Evolutionary conservation across 2,113 vertebrate species (phyloP), one percentile per base, ranked within the genome.

Genomic region (Macquaria ambigua): DNA sequence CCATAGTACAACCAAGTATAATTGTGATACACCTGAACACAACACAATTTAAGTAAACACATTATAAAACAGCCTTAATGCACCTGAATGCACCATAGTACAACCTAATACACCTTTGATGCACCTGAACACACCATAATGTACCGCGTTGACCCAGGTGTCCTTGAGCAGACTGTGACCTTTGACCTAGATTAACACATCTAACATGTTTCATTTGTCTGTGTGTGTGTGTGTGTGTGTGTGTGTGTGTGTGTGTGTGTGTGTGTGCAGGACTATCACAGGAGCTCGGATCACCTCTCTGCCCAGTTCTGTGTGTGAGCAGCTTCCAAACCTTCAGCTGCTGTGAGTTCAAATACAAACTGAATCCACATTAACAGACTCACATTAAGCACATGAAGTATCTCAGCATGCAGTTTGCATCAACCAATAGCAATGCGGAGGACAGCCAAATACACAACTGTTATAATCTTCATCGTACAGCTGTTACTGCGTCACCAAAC

Each of bases 321-420:
- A 98, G 90, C 94, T 99, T 89, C 96, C 95, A 81, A 97, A 97
- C 93, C 96, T 99, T 58, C 97, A 97, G 96, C 94, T 98, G 81
- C 95, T 99, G 98, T 99, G 93, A 81, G 97, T 98, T 59, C 34
- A 52, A 14, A 79, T 4, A 53, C 6, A 55, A 34, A 63, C 52
- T 20, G 3, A 61, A 25, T 48, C 10, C 6, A 16, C 53, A 34
- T 18, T 18, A 43, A 43, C 43, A 43, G 43, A 10, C 43, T 43
- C 43, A 43, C 43, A 12, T 43, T 43, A 43, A 43, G 41, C 43
- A 43, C 43, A 12, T 43, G 11, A 43, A 43, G 41, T 41, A 9
- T 41, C 41, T 41, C 41, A 41, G 41, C 41, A 9, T 9, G 41
- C 8, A 8, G 8, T 9, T 41, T 2, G 41, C 41, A 41, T 39